These are phyloP conservation scores for Sturnus vulgaris DNA, from an alignment of 2,113 vertebrate species.

Conservation along the genomic window DNA sequence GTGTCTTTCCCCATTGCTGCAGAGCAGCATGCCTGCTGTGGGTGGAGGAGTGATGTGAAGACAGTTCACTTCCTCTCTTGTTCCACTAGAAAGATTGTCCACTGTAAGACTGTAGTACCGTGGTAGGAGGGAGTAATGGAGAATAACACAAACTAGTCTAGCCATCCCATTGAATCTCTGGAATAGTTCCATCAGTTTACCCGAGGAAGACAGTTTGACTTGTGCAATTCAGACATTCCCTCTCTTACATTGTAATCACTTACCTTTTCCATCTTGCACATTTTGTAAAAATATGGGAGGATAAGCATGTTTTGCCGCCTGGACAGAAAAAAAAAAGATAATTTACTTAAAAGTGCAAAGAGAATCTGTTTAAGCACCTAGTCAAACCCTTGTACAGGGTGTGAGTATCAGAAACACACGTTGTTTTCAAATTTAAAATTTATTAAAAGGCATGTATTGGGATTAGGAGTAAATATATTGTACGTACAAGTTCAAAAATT, in stretches of 20 bases:
- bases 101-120: too few species aligned
- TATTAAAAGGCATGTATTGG: background rate
- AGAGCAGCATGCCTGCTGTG: background rate
- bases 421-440: background rate
- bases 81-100: background rate
- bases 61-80: background rate
- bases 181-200: background rate
- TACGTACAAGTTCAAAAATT: background rate
- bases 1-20: background rate
- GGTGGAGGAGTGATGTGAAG: rapidly evolving
- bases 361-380: background rate
- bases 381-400: background rate
- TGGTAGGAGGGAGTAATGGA: background rate
- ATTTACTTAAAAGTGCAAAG: background rate
- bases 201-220: background rate
- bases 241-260: background rate
- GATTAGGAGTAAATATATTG: background rate
- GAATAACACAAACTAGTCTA: background rate
- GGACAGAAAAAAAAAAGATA: background rate
- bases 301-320: background rate
- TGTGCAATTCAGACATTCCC: background rate
- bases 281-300: background rate
- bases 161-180: background rate
- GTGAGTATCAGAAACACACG: background rate
- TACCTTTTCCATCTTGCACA: background rate